Evolutionary conservation across 2,113 vertebrate species (phyloP).

Genomic region (Cebus imitator): DNA sequence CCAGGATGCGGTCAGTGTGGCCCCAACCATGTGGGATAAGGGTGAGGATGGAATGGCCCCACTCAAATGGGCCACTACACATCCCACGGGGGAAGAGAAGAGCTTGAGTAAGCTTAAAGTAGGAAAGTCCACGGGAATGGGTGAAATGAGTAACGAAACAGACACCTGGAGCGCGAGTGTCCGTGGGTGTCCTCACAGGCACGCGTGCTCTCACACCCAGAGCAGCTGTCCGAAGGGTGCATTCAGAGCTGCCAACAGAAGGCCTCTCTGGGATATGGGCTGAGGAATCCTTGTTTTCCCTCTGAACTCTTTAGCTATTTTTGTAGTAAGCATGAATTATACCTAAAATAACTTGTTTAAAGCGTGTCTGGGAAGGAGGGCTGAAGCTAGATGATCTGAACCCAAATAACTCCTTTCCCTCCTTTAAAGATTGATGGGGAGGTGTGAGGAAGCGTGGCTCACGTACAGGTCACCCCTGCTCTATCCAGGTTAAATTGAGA

Average conservation of each 20-base stretch:
- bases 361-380: background rate
- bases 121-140: rapidly evolving
- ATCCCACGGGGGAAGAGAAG: rapidly evolving
- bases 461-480: rapidly evolving
- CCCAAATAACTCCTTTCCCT: background rate
- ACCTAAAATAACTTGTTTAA: background rate
- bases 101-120: rapidly evolving
- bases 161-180: rapidly evolving
- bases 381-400: background rate
- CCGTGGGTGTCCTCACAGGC: rapidly evolving
- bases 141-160: background rate
- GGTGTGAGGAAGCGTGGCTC: background rate
- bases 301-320: background rate
- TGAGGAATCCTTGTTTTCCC: no score
- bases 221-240: rapidly evolving
- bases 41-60: rapidly evolving
- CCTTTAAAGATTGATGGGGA: rapidly evolving
- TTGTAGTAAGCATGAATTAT: background rate
- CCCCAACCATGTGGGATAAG: background rate
- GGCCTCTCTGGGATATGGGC: rapidly evolving
- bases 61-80: rapidly evolving
- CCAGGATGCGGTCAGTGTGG: background rate
- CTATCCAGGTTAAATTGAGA: background rate
- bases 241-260: rapidly evolving
- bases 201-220: rapidly evolving